Conservation (phyloP, 1,140 invertebrate genomes). For the Caenorhabditis inopinata region DNA sequence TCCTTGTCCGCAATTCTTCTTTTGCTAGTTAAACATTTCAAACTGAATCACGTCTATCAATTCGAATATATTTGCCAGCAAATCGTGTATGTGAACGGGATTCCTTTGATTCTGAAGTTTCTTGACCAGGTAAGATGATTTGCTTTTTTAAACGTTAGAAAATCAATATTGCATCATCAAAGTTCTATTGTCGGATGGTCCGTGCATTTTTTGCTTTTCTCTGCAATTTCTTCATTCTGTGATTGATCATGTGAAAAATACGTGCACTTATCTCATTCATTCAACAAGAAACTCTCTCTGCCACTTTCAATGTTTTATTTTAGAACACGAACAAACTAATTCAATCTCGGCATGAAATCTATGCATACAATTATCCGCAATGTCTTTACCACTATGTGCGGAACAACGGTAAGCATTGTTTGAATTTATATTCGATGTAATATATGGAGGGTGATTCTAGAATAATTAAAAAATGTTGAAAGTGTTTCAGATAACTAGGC, state of each 20-base stretch:
- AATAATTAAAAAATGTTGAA: no score
- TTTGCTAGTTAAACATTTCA: slow-evolving; percentile 92
- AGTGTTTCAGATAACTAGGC: no score
- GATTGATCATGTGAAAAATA: slow-evolving; percentile 4
- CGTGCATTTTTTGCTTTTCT: neutral
- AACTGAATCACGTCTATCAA: slow-evolving; percentile 94
- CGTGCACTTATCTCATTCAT: neutral
- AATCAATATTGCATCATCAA: neutral
- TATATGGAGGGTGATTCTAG: no score
- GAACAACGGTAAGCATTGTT: slow-evolving; percentile 53
- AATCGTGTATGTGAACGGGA: slow-evolving; percentile 80
- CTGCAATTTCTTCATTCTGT: neutral
- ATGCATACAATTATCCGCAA: slow-evolving; percentile 59
- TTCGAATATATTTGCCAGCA: slow-evolving; percentile 99
- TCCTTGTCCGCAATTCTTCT: slow-evolving; percentile 90
- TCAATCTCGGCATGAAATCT: slow-evolving; percentile 81
- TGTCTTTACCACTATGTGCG: slow-evolving; percentile 56
- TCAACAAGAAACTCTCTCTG: neutral
- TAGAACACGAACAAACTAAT: slow-evolving; percentile 89
- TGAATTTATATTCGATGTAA: no score
- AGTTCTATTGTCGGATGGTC: neutral
- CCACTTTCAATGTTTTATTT: neutral
- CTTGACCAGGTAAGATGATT: slow-evolving; percentile 78
- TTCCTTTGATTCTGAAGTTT: slow-evolving; percentile 95
- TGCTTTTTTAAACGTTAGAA: neutral